phyloP scores from a whole-genome alignment of 53 echinoderm and acorn worm species.

The Temnopleurus reevesii region DNA sequence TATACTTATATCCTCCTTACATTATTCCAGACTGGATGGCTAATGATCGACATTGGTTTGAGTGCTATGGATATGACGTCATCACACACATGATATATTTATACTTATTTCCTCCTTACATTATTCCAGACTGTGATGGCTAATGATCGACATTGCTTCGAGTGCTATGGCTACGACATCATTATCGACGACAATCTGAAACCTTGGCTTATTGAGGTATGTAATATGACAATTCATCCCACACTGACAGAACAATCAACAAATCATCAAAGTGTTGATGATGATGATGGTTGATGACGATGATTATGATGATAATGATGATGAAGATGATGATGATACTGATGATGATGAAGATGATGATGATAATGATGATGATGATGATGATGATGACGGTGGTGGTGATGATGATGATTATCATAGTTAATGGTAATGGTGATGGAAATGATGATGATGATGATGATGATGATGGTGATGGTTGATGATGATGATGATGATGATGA shows the following conservation, averaged over 20 bases:
- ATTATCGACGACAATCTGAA: constrained; percentile 96
- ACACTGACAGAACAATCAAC: too few relatives aligned
- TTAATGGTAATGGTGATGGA: too few relatives aligned
- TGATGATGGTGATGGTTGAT: too few relatives aligned
- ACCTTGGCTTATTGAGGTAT: constrained; percentile 94
- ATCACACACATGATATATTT: too few relatives aligned
- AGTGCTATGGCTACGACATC: constrained; percentile 97
- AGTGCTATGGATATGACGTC: constrained; percentile 94
- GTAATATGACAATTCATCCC: too few relatives aligned
- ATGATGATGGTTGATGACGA: too few relatives aligned
- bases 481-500: background rate
- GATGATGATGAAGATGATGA: too few relatives aligned
- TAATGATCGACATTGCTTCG: constrained; percentile 97
- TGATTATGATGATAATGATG: too few relatives aligned
- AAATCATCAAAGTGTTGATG: too few relatives aligned
- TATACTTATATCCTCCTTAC: background rate
- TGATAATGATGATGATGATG: constrained; percentile 45
- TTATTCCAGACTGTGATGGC: constrained; percentile 88
- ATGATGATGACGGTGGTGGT: constrained; percentile 44
- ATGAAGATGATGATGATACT: too few relatives aligned
- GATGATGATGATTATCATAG: constrained; percentile 1
- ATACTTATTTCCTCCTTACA: too few relatives aligned
- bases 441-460: too few relatives aligned
- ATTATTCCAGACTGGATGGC: constrained; percentile 73
- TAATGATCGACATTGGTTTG: constrained; percentile 94